Evolutionary conservation across 2,888 invertebrate genomes (phyloP).

Genomic region (Campoletis raptor): DNA sequence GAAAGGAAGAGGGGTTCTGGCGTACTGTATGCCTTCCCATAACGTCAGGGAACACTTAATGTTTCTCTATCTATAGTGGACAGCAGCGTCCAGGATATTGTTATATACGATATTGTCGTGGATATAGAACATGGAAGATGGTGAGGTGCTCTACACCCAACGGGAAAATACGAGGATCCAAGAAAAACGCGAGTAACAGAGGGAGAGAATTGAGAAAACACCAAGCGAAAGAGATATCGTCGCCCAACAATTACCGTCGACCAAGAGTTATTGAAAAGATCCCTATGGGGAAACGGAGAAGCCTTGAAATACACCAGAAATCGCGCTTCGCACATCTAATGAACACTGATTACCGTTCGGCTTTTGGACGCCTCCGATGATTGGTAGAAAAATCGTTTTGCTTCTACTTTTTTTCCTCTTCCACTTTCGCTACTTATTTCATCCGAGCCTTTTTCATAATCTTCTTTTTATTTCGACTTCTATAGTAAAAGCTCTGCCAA

Average conservation of each 20-base stretch:
- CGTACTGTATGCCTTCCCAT: conserved; percentile 69
- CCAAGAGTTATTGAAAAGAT: conserved; percentile 84
- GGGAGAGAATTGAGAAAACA: conserved; percentile 37
- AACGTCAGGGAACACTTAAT: conserved; percentile 81
- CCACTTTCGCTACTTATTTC: background rate
- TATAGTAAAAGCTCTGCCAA: conserved; percentile 71
- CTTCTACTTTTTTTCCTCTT: background rate
- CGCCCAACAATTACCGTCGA: conserved; percentile 80
- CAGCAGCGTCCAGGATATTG: conserved; percentile 82
- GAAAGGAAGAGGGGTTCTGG: conserved; percentile 58
- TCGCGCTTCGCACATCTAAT: conserved; percentile 80
- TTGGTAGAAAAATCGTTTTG: conserved; percentile 75
- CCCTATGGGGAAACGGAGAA: conserved; percentile 78
- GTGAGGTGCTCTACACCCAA: conserved; percentile 60
- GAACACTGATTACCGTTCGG: conserved; percentile 83
- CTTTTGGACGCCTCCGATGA: conserved; percentile 77
- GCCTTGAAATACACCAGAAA: conserved; percentile 73
- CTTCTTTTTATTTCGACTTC: background rate
- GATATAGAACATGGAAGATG: conserved; percentile 70
- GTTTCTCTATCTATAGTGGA: conserved; percentile 83
- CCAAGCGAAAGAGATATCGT: conserved; percentile 79
- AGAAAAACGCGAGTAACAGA: conserved; percentile 62
- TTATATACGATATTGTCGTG: conserved; percentile 83
- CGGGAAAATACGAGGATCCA: conserved; percentile 70
- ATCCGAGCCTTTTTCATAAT: background rate